Percentiles rank a stretch among this genome's conserved stretches.
Evolutionary conservation across 2,888 invertebrate genomes (phyloP).

Genomic region (Drosophila pseudotalamancana): DNA sequence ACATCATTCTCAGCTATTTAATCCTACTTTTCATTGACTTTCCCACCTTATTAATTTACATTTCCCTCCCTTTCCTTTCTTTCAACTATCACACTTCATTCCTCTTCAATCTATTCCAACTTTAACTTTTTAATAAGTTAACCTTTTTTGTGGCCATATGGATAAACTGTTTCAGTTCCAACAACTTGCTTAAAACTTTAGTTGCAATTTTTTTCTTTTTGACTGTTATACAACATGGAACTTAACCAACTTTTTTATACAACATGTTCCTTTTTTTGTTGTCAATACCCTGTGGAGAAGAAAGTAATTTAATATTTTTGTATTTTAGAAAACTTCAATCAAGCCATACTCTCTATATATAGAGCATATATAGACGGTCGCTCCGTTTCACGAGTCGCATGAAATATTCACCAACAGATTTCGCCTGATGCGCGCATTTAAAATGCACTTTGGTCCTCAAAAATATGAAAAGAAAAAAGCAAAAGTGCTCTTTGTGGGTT

Average conservation of each 20-base stretch:
- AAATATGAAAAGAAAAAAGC: no score
- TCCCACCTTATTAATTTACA: no score
- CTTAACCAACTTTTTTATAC: no score
- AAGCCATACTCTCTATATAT: conserved; percentile 2
- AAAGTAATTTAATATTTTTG: neutral
- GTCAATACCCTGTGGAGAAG: neutral
- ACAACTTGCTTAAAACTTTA: neutral
- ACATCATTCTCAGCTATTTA: no score
- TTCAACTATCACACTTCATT: no score
- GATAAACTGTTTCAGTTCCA: neutral
- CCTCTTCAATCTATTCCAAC: no score
- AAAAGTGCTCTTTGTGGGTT: no score
- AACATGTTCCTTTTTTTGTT: neutral
- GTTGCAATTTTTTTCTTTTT: neutral
- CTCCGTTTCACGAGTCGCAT: conserved; percentile 19
- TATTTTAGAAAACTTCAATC: conserved; percentile 10
- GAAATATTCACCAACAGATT: conserved; percentile 61
- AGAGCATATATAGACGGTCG: conserved; percentile 18
- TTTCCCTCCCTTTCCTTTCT: no score
- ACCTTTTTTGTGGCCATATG: neutral
- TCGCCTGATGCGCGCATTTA: conserved; percentile 52
- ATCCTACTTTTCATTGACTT: no score
- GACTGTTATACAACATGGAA: neutral
- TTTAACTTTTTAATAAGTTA: no score
- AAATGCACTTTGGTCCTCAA: conserved; percentile 72